These are phyloP conservation scores for Leptopterna dolabrata DNA, from an alignment of 2,888 invertebrate genomes.

Conservation along the genomic window DNA sequence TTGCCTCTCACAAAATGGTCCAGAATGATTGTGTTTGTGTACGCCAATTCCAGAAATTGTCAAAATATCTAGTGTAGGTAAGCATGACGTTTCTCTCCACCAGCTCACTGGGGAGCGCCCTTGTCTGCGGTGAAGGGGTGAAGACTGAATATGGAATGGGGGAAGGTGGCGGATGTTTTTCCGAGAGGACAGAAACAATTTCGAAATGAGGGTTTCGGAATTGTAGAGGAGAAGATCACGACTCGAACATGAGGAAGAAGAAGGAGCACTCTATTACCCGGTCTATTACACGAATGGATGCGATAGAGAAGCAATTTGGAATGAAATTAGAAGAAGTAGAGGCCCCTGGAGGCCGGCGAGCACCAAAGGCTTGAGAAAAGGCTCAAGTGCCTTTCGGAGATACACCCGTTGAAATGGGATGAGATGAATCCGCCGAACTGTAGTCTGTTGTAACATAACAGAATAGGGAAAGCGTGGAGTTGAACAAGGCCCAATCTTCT, in stretches of 20 bases:
- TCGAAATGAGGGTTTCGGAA: conserved; percentile 30
- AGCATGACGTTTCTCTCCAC: too few species aligned
- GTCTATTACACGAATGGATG: conserved; percentile 54
- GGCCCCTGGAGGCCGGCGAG: background rate
- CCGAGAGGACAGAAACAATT: conserved; percentile 27
- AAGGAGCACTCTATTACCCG: conserved; percentile 52
- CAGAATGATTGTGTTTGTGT: too few species aligned
- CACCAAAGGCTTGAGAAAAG: conserved; percentile 25
- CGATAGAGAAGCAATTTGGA: conserved; percentile 52
- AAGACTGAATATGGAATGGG: background rate
- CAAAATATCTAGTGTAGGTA: too few species aligned
- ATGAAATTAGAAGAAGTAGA: conserved; percentile 46
- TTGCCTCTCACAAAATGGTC: too few species aligned
- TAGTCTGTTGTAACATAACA: background rate
- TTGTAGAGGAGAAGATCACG: conserved; percentile 49
- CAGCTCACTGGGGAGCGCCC: too few species aligned
- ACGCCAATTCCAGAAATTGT: too few species aligned
- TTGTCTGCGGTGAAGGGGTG: background rate
- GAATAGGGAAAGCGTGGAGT: conserved; percentile 27
- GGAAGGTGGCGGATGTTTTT: conserved; percentile 17
- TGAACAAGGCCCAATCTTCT: conserved; percentile 20
- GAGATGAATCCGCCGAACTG: conserved; percentile 29
- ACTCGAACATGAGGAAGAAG: conserved; percentile 28
- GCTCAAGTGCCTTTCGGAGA: background rate
- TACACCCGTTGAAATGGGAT: conserved; percentile 21